Evolutionary conservation across 1,140 invertebrate genomes (phyloP), one percentile per base, ranked within the genome.

Genomic region (Heterodera schachtii): DNA sequence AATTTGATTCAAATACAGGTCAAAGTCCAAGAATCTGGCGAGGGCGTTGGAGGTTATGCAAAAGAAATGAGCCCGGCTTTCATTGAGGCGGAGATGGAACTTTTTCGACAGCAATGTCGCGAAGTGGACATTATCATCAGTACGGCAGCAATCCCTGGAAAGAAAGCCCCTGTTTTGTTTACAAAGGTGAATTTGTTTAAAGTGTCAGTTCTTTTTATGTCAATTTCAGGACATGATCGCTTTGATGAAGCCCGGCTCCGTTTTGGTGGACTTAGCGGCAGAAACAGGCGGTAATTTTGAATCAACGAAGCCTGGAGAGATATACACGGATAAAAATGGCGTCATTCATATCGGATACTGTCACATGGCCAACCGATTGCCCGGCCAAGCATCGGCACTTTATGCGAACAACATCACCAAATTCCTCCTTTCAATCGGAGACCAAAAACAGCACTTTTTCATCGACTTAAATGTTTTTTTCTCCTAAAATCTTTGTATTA

Each of bases 371-470:
- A 94, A 93, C 85, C 92, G 94, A 47, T 92, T 96, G 84, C 94
- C 95, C 0, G 94, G 95, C 1, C 95, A 96, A 90, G 93, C 94
- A 70, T 95, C 94, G 64, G 95, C 94, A 0, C 91, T 96, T 1
- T 96, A 95, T 90, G 94, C 94, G 13, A 96, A 96, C 90, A 96
- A 96, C 89, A 94, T 96, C 82, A 94, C 94, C 13, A 96, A 95
- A 88, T 94, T 96, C 85, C 90, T 96, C 0, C 90, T 95, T 1
- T 95, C 94, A 52, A 93, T 96, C 78, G 82, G 81, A 46, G 85
- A 86, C 64, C 91, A 93, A 79, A 93, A 95, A 83, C 93, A 95
- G 84, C 93, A 94, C 87, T 95, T 94, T 89, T 90, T 93, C 87
- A 93, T 95, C 67, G 93, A 95, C 90, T 90, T 95, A 69, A 93